A percentile compares a stretch with the other conserved stretches of the same genome.
Conservation (phyloP, 2,797 vertebrate species). For the Esox lucius region DNA sequence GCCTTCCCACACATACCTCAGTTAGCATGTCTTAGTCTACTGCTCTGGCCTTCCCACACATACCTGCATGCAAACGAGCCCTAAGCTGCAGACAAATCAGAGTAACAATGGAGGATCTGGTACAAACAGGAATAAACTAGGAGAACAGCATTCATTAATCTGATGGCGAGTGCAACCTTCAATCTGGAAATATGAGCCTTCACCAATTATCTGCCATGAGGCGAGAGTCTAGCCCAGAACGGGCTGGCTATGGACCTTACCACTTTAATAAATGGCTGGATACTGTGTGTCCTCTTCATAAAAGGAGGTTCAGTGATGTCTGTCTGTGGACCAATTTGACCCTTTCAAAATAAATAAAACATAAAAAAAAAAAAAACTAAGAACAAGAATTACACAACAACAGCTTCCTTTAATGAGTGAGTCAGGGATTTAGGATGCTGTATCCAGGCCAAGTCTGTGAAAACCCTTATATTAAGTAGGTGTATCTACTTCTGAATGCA, state of each 20-base stretch:
- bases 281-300: neutral
- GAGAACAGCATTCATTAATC: slow-evolving; percentile 35
- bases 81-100: neutral
- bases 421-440: neutral
- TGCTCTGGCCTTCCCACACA: too few relatives aligned
- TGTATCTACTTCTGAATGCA: neutral
- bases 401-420: neutral
- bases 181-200: slow-evolving; percentile 23
- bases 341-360: neutral
- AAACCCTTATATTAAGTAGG: neutral
- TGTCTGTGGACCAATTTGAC: slow-evolving; percentile 1
- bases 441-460: neutral
- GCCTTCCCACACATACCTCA: too few relatives aligned
- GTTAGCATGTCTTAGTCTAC: too few relatives aligned
- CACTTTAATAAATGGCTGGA: neutral
- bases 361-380: neutral
- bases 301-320: neutral
- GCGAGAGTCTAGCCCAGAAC: slow-evolving; percentile 1
- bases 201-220: neutral
- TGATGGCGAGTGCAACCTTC: slow-evolving; percentile 30
- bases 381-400: neutral
- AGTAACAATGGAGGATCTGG: slow-evolving; percentile 1
- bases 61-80: neutral
- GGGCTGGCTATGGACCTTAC: neutral
- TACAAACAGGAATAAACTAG: neutral